Evolutionary conservation across 2,113 vertebrate species (phyloP), one percentile per base, ranked within the genome.

Genomic region (Notothenia coriiceps): DNA sequence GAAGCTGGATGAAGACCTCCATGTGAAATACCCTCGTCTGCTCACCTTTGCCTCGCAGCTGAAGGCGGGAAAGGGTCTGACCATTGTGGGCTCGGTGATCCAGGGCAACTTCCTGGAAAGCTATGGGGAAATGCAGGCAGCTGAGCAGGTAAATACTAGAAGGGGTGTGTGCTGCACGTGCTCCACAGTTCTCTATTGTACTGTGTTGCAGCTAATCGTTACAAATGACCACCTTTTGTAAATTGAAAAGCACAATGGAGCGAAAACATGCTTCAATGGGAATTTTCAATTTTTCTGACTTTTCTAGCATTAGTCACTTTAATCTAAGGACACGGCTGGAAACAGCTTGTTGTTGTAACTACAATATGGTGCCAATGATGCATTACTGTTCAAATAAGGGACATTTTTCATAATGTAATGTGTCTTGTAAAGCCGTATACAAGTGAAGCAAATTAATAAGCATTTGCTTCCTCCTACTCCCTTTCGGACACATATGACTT

Each of bases 11-110:
- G 98, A 99, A 83, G 98, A 99, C 84, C 94, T 99, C 59, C 98
- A 99, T 18, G 97, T 99, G 4, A 99, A 99, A 85, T 98, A 99
- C 85, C 98, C 98, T 0, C 95, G 98, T 20, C 90, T 99, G 90
- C 95, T 99, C 73, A 99, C 98, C 17, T 99, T 99, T 74, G 98
- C 97, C 49, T 99, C 98, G 8, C 98, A 99, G 91, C 93, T 99
- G 54, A 99, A 99, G 90, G 98, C 98, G 0, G 98, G 98, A 74
- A 99, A 99, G 80, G 98, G 98, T 75, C 92, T 99, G 80, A 99
- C 98, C 59, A 99, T 99, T 1, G 96, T 99, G 66, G 98, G 98
- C 40, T 98, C 97, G 0, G 96, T 97, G 64, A 95, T 99, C 80
- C 97, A 99, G 85, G 98, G 98, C 22, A 98, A 97, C 92, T 99